phyloP scores from a whole-genome alignment of 2,888 invertebrate genomes.

The Cyclophora punctaria region DNA sequence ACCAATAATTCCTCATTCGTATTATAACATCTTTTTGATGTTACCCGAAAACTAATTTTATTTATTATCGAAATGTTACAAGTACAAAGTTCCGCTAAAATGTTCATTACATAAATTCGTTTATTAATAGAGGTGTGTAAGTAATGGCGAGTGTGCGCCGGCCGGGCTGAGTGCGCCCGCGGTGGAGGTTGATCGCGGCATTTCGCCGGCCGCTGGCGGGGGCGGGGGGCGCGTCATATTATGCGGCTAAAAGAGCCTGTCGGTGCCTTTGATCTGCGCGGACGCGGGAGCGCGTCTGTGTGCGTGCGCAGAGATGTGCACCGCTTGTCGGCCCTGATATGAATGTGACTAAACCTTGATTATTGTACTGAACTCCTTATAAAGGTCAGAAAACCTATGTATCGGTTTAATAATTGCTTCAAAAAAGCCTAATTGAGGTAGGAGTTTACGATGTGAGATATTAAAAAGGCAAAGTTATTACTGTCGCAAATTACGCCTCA shows the following conservation, averaged over 20 bases:
- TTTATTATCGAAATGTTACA: slow-evolving; percentile 29
- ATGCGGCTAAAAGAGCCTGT: slow-evolving; percentile 75
- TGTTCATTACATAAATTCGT: slow-evolving; percentile 68
- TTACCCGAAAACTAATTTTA: slow-evolving; percentile 6
- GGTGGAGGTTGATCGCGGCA: slow-evolving; percentile 52
- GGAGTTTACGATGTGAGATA: slow-evolving; percentile 28
- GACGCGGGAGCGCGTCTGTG: slow-evolving; percentile 41
- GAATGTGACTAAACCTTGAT: slow-evolving; percentile 75
- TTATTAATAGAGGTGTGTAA: slow-evolving; percentile 72
- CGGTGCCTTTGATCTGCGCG: slow-evolving; percentile 71
- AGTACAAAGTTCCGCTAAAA: slow-evolving; percentile 42
- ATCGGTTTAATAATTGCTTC: slow-evolving; percentile 40
- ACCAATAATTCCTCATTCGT: too few relatives aligned
- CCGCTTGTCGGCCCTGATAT: slow-evolving; percentile 71
- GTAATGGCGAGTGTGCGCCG: slow-evolving; percentile 70
- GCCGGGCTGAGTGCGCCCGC: too few relatives aligned
- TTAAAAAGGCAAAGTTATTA: slow-evolving; percentile 26
- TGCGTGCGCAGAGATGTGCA: slow-evolving; percentile 51
- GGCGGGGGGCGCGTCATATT: slow-evolving; percentile 71
- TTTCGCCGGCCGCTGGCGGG: slow-evolving; percentile 58
- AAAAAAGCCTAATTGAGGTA: slow-evolving; percentile 29
- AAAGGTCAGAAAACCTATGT: slow-evolving; percentile 61
- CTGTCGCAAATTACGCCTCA: slow-evolving; percentile 14
- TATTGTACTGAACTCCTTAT: slow-evolving; percentile 68
- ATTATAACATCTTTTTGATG: not conserved